Base-by-base conservation (phyloP, 2,113 vertebrate genomes). In the Zosterops lateralis region DNA sequence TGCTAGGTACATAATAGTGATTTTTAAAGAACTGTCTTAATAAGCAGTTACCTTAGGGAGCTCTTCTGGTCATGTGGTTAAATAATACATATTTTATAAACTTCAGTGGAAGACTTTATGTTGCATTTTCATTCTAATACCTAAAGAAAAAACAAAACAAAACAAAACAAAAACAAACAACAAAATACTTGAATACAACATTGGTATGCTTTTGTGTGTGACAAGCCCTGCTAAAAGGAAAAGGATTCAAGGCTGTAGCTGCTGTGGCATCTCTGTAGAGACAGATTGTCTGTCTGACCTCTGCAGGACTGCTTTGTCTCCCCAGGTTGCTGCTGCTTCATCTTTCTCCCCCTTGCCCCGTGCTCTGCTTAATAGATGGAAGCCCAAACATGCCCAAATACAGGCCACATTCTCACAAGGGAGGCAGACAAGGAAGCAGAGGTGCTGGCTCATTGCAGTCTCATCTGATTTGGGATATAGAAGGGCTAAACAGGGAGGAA, bases 21-120 rank as follows among this genome's bases (percentile, higher is more conserved):
- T 95, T 96, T 94, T 93, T 95, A 93, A 96, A 94, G 87, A 85
- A 85, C 68, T 94, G 66, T 78, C 81, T 95, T 94, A 93, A 93
- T 94, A 94, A 96, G 73, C 0, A 0, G 47, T 81, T 94, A 67
- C 90, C 90, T 93, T 73, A 87, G 94, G 94, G 96, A 96, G 32
- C 78, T 87, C 61, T 91, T 92, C 79, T 84, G 67, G 67, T 88
- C 5, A 5, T 83, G 72, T 93, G 87, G 76, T 93, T 84, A 92
- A 95, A 92, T 91, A 90, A 93, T 93, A 65, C 89, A 73, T 94
- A 78, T 87, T 92, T 93, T 95, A 85, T 94, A 76, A 92, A 88
- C 73, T 90, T 82, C 75, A 71, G n/a, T 83, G 36, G 60, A 84
- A 90, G 87, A 87, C 36, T 66, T 92, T 84, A 66, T 79, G 78